Conservation (phyloP, 92 coral and sea anemone genomes). For the Epizoanthus rinbou region DNA sequence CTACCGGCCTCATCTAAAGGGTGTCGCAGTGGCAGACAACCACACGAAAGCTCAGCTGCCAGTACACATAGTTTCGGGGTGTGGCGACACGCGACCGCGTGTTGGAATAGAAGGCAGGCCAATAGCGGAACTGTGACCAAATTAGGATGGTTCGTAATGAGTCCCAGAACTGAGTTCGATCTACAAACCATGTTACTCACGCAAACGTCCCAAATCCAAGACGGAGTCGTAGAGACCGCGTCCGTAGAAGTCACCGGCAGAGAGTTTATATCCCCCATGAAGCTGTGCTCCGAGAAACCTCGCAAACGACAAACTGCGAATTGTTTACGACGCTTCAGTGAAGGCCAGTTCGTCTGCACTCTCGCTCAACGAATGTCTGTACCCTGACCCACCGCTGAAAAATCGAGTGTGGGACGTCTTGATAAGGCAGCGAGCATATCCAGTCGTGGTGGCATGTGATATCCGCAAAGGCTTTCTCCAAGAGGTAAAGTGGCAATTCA, state of each 20-base stretch:
- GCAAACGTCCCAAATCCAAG: constrained; percentile 35
- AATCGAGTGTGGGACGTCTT: constrained; percentile 34
- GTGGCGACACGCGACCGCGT: constrained; percentile 17
- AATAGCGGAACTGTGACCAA: constrained; percentile 41
- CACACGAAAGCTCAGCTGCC: constrained; percentile 30
- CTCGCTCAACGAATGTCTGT: constrained; percentile 41
- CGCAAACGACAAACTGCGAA: constrained; percentile 44
- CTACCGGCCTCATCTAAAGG: constrained; percentile 44
- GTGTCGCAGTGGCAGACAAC: constrained; percentile 18
- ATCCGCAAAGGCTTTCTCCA: too few species aligned
- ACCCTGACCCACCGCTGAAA: constrained; percentile 41
- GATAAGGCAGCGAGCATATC: neutral
- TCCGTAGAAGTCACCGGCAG: neutral
- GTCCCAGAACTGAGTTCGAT: constrained; percentile 36
- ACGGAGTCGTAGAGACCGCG: constrained; percentile 27
- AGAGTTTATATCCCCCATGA: constrained; percentile 39
- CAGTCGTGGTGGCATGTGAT: too few species aligned
- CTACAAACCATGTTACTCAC: constrained; percentile 30
- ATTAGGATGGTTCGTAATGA: constrained; percentile 36
- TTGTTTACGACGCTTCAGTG: constrained; percentile 44
- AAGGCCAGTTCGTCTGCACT: constrained; percentile 36
- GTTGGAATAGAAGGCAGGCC: constrained; percentile 29
- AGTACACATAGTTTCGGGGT: constrained; percentile 33
- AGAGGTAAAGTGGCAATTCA: too few species aligned
- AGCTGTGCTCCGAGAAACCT: constrained; percentile 17